Evolutionary conservation across 2,797 vertebrate genomes (phyloP).

Genomic region (Pterois miles): DNA sequence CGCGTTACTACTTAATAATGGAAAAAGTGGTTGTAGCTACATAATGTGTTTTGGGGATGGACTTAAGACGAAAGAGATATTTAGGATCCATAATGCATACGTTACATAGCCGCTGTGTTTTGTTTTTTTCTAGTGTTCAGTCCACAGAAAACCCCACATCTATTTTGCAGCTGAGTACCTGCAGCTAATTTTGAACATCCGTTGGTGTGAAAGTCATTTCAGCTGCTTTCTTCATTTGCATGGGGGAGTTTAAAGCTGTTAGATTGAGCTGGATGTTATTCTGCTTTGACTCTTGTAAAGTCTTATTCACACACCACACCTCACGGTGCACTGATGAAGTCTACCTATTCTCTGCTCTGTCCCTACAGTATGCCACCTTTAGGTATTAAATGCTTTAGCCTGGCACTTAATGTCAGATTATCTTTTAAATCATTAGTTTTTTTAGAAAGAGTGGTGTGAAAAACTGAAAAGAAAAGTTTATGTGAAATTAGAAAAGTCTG

Average conservation of each 20-base stretch:
- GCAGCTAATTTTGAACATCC: slow-evolving; percentile 7
- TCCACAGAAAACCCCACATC: neutral
- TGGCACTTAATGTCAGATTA: neutral
- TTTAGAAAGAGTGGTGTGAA: slow-evolving; percentile 4
- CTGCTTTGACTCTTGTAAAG: slow-evolving; percentile 15
- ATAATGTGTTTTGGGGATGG: neutral
- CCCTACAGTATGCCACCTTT: neutral
- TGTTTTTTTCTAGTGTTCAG: neutral
- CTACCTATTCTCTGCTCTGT: slow-evolving; percentile 1
- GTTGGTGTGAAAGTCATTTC: slow-evolving; percentile 1
- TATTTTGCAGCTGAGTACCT: neutral
- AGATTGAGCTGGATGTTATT: neutral
- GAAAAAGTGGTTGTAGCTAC: neutral
- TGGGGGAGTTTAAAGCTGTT: neutral
- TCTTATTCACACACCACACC: slow-evolving; percentile 23
- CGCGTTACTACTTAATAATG: neutral
- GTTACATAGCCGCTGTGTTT: neutral
- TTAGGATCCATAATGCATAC: neutral
- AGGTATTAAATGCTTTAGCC: neutral
- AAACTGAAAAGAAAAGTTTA: slow-evolving; percentile 31
- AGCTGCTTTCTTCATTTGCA: neutral
- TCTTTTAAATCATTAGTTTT: slow-evolving; percentile 2
- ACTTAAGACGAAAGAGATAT: neutral
- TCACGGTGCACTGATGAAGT: slow-evolving; percentile 26
- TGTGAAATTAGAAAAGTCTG: neutral